Conservation (phyloP, 2,888 invertebrate genomes). For the Ichneumon xanthorius region DNA sequence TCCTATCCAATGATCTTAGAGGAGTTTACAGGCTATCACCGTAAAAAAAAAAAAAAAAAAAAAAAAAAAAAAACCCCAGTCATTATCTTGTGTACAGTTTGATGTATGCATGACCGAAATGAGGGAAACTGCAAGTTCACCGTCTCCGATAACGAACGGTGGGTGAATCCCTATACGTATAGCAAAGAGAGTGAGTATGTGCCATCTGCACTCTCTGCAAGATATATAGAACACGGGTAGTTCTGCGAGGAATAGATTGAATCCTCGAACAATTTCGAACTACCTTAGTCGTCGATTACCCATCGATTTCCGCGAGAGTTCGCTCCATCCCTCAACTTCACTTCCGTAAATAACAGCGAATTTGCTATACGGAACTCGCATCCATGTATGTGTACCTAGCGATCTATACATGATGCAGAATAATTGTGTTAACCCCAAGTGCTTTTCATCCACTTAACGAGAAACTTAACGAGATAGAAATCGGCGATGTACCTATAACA, state of each 20-base stretch:
- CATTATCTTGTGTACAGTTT: background rate
- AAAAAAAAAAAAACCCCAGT: too few relatives aligned
- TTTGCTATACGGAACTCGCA: constrained; percentile 4
- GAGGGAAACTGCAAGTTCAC: constrained; percentile 7
- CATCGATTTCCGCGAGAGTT: constrained; percentile 50
- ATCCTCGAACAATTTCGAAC: constrained; percentile 65
- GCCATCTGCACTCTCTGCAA: constrained; percentile 26
- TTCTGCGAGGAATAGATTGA: constrained; percentile 58
- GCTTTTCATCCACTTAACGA: constrained; percentile 2
- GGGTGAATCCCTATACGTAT: background rate
- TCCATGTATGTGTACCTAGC: background rate
- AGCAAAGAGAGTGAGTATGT: constrained; percentile 25
- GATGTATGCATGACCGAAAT: background rate
- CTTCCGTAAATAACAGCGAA: constrained; percentile 20
- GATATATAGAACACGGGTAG: constrained; percentile 4
- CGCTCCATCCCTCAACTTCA: background rate
- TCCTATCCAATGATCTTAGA: too few relatives aligned
- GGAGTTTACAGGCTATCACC: too few relatives aligned
- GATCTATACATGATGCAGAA: background rate
- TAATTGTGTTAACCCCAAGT: background rate
- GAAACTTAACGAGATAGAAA: constrained; percentile 30
- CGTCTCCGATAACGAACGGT: background rate
- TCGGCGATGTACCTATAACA: constrained; percentile 7
- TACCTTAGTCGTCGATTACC: constrained; percentile 64
- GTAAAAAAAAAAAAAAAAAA: too few relatives aligned